Evolutionary conservation across 2,888 invertebrate species (phyloP).

Genomic region (Drosophila borealis): DNA sequence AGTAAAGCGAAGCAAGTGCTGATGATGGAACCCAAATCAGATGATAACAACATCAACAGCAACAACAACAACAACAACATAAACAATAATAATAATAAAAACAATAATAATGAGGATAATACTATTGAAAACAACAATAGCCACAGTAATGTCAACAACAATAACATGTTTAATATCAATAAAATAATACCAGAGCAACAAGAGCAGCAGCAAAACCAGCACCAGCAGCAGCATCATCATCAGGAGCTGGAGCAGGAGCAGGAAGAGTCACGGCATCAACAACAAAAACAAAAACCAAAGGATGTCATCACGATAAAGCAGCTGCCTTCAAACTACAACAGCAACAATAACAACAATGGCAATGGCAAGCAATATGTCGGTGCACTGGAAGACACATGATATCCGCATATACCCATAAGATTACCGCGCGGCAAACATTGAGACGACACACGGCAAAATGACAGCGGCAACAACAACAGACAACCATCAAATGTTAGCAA

Average conservation of each 20-base stretch:
- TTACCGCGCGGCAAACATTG: conserved; percentile 72
- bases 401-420: conserved; percentile 72
- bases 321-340: conserved; percentile 61
- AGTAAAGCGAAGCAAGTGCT: conserved; percentile 85
- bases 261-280: conserved; percentile 37
- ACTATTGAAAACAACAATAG: conserved; percentile 48
- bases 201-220: conserved; percentile 8
- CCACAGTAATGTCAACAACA: conserved; percentile 44
- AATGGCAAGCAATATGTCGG: conserved; percentile 52
- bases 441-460: conserved; percentile 25
- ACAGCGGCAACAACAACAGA: conserved; percentile 11
- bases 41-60: conserved; percentile 71
- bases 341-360: conserved; percentile 39
- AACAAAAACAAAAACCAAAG: conserved; percentile 70
- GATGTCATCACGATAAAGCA: conserved; percentile 81
- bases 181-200: conserved; percentile 57
- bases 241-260: conserved; percentile 41
- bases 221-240: conserved; percentile 31
- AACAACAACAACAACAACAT: conserved; percentile 52
- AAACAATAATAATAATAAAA: conserved; percentile 44
- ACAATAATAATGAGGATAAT: conserved; percentile 45
- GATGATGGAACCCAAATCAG: conserved; percentile 77
- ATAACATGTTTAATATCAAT: conserved; percentile 55
- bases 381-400: conserved; percentile 71
- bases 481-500: conserved; percentile 35